Evolutionary conservation across 1,140 invertebrate species (phyloP), one percentile per base, ranked within the genome.

Genomic region (Bombus impatiens): DNA sequence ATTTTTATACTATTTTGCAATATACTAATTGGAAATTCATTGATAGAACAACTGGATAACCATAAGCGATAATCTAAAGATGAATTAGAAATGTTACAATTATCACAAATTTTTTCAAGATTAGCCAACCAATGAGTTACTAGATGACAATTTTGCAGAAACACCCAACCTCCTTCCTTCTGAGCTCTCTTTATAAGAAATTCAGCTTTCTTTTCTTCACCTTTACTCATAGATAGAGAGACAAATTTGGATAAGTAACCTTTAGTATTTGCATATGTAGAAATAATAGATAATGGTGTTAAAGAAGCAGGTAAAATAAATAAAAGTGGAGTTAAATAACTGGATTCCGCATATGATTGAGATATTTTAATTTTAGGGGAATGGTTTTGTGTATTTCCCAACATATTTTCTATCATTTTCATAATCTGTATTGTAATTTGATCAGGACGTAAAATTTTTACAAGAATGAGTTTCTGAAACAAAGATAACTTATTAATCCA

Each of bases 121-220:
- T 94, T 92, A 42, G 95, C 93, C 95, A 98, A 96, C 92, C 91
- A 94, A 57, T 95, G 95, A 35, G 95, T 94, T 32, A 96, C 97
- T 37, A 97, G 92, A 91, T 98, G 97, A 93, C 97, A 97, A 93
- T 98, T 97, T 93, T 98, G 96, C 37, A 98, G 91, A 82, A 97
- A 95, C 9, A 98, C 95, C 97, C 97, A 98, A 71, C 94, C 90
- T 4, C 96, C 96, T 15, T 92, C 87, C 72, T 67, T 90, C 9
- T 92, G 95, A 28, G 96, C 97, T 65, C 95, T 94, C 83, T 95
- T 93, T 9, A 98, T 96, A 88, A 96, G 94, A 79, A 92, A 88
- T 88, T 96, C 92, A 28, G 96, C 96, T 71, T 96, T 95, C 92
- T 88, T 95, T 94, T 95, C 93, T 96, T 95, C 90, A 37, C 96